Percentiles rank a stretch among this genome's conserved stretches.
phyloP scores from a whole-genome alignment of 2,888 invertebrate species.

The Helobdella robusta region DNA sequence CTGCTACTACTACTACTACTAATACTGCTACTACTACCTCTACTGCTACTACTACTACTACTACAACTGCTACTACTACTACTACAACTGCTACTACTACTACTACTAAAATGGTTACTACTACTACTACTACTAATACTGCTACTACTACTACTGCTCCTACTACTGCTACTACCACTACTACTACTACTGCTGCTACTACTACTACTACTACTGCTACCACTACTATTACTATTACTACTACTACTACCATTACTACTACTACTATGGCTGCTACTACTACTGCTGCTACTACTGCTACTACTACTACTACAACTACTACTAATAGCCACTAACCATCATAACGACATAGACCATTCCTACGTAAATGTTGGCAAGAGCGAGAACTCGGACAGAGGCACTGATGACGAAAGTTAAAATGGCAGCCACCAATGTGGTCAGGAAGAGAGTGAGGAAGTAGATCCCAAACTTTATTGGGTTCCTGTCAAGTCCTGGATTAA shows the following conservation, averaged over 20 bases:
- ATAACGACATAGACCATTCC: conserved; percentile 38
- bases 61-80: conserved; percentile 20
- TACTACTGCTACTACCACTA: conserved; percentile 23
- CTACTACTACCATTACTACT: conserved; percentile 20
- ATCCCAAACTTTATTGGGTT: conserved; percentile 42
- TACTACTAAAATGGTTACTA: conserved; percentile 15
- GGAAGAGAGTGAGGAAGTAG: conserved; percentile 42
- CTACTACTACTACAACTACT: conserved; percentile 24
- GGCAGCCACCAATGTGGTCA: conserved; percentile 44
- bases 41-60: conserved; percentile 20
- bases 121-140: conserved; percentile 23
- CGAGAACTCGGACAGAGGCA: conserved; percentile 31
- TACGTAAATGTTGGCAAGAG: conserved; percentile 38
- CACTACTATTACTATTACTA: conserved; percentile 16
- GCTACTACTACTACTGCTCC: conserved; percentile 21
- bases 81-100: conserved; percentile 23
- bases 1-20: conserved; percentile 20
- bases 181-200: conserved; percentile 21
- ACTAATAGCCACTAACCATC: conserved; percentile 39
- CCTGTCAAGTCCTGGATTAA: conserved; percentile 30
- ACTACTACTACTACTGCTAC: conserved; percentile 23
- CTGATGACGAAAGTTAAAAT: conserved; percentile 43
- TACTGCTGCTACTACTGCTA: conserved; percentile 23
- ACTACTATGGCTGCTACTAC: conserved; percentile 18
- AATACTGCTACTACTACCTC: conserved; percentile 20